Percentiles rank a stretch among this genome's conserved stretches.
phyloP scores from a whole-genome alignment of 2,113 vertebrate genomes.

The human region GRCh38 chr9:68448001-68448500 shows the following conservation, averaged over 20 bases:
- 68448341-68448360: not conserved
- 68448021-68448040: not conserved
- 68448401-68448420: not conserved
- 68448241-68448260: not conserved
- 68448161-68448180: not conserved
- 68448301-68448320: not conserved
- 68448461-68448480: not conserved
- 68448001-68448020: not conserved
- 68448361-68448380: not conserved
- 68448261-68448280: not conserved
- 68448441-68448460: not conserved
- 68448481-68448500: not conserved
- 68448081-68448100: not conserved
- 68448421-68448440: not conserved
- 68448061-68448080: not conserved
- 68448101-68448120: not conserved
- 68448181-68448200: not conserved
- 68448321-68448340: not conserved
- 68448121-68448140: not conserved
- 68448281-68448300: not conserved
- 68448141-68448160: not conserved
- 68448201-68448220: not conserved
- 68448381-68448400: not conserved
- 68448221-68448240: not conserved
- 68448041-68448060: not conserved